Conservation (phyloP, 1,140 invertebrate species). For the Aphelenchoides besseyi region DNA sequence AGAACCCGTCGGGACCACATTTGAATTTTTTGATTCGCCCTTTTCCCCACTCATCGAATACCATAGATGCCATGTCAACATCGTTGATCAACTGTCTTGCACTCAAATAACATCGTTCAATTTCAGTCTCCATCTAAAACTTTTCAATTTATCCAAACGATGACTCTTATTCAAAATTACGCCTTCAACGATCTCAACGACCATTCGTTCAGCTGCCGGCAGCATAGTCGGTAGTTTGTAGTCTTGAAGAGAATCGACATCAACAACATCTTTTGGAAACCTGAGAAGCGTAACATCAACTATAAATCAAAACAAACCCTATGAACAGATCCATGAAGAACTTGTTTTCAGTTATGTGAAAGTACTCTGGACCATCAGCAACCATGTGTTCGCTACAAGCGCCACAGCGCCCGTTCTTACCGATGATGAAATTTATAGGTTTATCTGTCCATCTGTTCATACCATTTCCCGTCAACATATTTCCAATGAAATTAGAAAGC, state of each 20-base stretch:
- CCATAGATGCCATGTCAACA: constrained; percentile 42
- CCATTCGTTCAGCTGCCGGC: constrained; percentile 1
- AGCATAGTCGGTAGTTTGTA: neutral
- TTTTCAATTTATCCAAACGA: too few relatives aligned
- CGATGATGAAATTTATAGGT: constrained; percentile 7
- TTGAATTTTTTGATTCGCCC: constrained; percentile 63
- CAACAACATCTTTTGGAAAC: constrained; percentile 6
- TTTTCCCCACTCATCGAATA: constrained; percentile 49
- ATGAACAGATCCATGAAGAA: constrained; percentile 2
- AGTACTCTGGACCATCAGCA: constrained; percentile 3
- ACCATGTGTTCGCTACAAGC: neutral
- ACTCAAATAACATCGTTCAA: constrained; percentile 34
- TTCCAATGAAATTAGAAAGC: constrained; percentile 8
- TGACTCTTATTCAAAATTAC: too few relatives aligned
- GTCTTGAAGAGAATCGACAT: neutral
- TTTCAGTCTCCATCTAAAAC: constrained; percentile 23
- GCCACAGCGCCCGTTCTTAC: constrained; percentile 1
- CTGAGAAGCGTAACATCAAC: neutral
- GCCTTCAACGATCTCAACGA: neutral
- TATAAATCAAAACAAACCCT: neutral
- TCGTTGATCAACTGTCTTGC: constrained; percentile 21
- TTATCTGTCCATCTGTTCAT: constrained; percentile 2
- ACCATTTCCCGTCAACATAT: constrained; percentile 8
- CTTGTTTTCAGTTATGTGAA: constrained; percentile 15
- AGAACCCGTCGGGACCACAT: constrained; percentile 66